These are phyloP conservation scores for Tokudaia muenninki DNA, from an alignment of 2,797 vertebrate species.

Conservation along the genomic window DNA sequence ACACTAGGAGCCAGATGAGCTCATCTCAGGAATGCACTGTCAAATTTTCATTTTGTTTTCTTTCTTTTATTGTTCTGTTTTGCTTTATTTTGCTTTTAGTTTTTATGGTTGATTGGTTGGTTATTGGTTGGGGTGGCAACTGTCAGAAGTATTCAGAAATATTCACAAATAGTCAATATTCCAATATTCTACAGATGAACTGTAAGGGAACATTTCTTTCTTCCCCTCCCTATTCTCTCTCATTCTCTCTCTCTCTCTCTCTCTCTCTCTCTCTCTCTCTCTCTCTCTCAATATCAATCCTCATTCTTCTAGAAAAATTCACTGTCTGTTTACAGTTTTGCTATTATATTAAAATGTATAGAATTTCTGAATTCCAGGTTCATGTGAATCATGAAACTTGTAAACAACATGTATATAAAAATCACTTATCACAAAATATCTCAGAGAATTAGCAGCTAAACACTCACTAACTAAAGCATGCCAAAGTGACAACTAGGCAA, in stretches of 20 bases:
- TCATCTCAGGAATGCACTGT: no score
- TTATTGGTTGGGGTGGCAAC: not conserved
- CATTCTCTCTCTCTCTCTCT: no score
- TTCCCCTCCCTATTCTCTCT: no score
- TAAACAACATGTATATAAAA: not conserved
- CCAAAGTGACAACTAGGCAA: not conserved
- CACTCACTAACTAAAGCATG: not conserved
- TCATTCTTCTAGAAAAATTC: not conserved
- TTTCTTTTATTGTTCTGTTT: no score
- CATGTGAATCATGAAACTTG: not conserved
- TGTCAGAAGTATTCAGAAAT: not conserved
- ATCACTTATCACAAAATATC: not conserved
- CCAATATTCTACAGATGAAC: not conserved
- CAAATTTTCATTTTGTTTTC: no score
- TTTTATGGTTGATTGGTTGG: no score
- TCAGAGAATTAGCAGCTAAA: not conserved
- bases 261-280: no score
- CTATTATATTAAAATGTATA: not conserved
- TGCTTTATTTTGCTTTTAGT: no score
- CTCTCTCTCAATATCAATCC: not conserved
- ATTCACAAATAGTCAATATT: not conserved
- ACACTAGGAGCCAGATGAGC: no score
- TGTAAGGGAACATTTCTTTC: not conserved
- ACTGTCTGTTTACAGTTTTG: not conserved
- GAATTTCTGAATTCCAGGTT: not conserved